phyloP scores from a whole-genome alignment of 2,888 invertebrate species.

The Harpalus rufipes region DNA sequence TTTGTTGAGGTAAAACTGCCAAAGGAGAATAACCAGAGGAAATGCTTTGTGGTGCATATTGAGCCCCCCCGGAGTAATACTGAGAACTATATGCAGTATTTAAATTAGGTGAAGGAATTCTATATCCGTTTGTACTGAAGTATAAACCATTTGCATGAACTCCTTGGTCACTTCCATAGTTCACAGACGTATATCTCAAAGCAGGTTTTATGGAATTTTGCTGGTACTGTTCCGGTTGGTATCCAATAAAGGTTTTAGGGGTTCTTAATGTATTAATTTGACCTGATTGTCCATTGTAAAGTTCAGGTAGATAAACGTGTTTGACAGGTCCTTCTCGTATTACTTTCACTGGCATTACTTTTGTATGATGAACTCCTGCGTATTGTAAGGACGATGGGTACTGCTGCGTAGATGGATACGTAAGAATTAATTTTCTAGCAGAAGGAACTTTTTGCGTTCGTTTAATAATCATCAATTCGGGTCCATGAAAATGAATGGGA shows the following conservation, averaged over 20 bases:
- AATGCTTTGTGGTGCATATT: neutral
- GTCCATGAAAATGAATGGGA: neutral
- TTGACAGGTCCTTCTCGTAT: slow-evolving; percentile 18
- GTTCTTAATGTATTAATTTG: slow-evolving; percentile 6
- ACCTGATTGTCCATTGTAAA: neutral
- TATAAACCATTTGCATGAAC: neutral
- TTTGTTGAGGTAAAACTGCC: neutral
- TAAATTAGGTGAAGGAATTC: neutral
- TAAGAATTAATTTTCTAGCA: neutral
- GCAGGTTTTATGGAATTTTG: neutral
- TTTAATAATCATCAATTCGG: neutral
- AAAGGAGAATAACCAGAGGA: neutral
- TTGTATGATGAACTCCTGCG: neutral
- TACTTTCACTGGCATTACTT: slow-evolving; percentile 33
- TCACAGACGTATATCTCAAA: neutral
- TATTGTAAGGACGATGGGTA: neutral
- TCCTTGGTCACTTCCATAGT: slow-evolving; percentile 6
- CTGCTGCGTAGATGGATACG: neutral
- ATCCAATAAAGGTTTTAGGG: neutral
- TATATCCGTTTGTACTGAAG: neutral
- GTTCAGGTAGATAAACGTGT: slow-evolving; percentile 29
- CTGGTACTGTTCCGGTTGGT: neutral
- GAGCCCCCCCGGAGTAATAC: neutral
- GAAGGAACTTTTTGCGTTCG: neutral
- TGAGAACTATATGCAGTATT: neutral